phyloP scores from a whole-genome alignment of 2,113 vertebrate species.

The Orthonyx spaldingii region DNA sequence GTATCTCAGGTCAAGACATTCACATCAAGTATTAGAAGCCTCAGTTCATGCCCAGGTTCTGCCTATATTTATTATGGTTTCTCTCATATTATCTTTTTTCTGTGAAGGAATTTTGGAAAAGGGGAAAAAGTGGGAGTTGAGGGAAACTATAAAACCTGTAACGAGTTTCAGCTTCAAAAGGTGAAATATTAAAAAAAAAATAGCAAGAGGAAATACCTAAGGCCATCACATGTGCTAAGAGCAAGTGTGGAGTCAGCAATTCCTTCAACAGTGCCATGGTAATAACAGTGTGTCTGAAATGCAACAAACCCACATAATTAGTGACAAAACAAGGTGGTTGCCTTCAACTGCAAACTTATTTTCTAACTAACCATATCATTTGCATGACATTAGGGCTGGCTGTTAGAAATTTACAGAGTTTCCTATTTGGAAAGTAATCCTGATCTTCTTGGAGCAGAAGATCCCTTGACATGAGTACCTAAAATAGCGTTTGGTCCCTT shows the following conservation, averaged over 20 bases:
- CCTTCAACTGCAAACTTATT: background rate
- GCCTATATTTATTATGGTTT: background rate
- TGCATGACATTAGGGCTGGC: background rate
- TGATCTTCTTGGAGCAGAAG: background rate
- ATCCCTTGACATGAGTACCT: background rate
- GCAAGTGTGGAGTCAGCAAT: slow-evolving; percentile 47
- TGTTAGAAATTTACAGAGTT: background rate
- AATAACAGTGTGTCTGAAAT: slow-evolving; percentile 69
- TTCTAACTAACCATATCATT: background rate
- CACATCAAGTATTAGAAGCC: background rate
- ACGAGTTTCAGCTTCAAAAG: background rate
- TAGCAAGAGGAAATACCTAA: slow-evolving; percentile 56
- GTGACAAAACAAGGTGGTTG: background rate
- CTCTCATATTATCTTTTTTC: background rate
- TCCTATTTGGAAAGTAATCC: background rate
- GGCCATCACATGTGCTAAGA: slow-evolving; percentile 65
- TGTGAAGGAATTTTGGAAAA: background rate
- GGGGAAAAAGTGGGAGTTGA: background rate
- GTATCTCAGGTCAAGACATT: background rate
- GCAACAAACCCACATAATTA: slow-evolving; percentile 5
- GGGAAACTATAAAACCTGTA: background rate
- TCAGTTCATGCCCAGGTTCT: background rate
- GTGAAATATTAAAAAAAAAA: background rate
- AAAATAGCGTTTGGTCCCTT: background rate
- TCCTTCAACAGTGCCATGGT: slow-evolving; percentile 65